Conservation (phyloP, 2,888 invertebrate species). For the Hanleya hanleyi region DNA sequence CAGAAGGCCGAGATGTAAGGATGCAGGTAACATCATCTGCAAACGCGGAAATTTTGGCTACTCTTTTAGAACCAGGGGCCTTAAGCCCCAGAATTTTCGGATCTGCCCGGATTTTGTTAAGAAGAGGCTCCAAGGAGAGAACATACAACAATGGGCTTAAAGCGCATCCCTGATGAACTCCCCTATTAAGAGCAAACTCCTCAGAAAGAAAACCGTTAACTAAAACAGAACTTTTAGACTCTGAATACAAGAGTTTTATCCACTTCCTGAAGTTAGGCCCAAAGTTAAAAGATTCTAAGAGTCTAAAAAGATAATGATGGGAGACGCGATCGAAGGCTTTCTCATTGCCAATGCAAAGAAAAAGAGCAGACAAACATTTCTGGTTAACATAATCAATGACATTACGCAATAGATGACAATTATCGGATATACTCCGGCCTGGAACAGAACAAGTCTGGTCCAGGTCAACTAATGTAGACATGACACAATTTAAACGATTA, state of each 20-base stretch:
- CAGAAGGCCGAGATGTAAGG: not conserved
- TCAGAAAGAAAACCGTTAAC: constrained; percentile 2
- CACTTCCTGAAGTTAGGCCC: not conserved
- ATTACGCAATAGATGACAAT: not conserved
- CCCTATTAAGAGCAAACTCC: not conserved
- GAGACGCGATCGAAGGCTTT: constrained; percentile 7
- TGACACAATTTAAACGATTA: not conserved
- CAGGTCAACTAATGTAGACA: not conserved
- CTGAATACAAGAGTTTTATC: not conserved
- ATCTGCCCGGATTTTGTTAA: not conserved
- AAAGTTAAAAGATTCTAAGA: not conserved
- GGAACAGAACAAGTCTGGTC: constrained; percentile 6
- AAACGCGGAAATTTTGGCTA: not conserved
- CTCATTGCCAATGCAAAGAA: constrained; percentile 2
- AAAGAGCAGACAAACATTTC: not conserved
- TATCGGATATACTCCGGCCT: not conserved
- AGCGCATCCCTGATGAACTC: constrained; percentile 1
- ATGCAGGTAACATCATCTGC: constrained; percentile 5
- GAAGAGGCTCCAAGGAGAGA: not conserved
- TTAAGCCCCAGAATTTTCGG: not conserved
- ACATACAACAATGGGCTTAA: not conserved
- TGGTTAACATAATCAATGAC: not conserved
- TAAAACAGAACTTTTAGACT: not conserved
- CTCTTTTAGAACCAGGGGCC: not conserved
- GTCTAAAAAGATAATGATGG: not conserved